Conservation (phyloP, 2,888 invertebrate genomes). For the Deroplatys truncata region DNA sequence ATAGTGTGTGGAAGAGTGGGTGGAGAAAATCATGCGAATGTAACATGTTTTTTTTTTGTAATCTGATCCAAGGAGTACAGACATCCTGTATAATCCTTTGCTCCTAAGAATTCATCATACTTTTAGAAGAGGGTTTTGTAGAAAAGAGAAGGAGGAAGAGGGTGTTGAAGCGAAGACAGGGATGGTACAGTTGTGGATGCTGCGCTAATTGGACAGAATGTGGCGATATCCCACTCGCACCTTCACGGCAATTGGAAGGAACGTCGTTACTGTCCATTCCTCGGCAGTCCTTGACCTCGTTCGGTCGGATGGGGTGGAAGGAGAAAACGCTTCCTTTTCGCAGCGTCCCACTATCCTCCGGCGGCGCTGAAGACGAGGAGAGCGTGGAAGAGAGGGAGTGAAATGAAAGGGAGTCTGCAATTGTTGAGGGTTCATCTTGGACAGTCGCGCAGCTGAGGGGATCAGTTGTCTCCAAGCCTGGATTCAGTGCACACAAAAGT, state of each 20-base stretch:
- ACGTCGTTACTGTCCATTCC: not conserved
- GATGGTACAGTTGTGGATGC: too few species aligned
- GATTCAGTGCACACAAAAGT: not conserved
- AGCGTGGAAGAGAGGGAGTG: not conserved
- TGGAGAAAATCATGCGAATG: too few species aligned
- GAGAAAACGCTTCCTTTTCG: not conserved
- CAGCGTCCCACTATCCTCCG: not conserved
- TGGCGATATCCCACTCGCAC: not conserved
- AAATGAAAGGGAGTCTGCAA: slow-evolving; percentile 25
- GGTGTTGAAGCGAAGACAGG: too few species aligned
- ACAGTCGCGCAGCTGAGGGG: not conserved
- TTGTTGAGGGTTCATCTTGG: slow-evolving; percentile 16
- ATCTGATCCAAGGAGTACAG: too few species aligned
- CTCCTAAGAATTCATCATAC: too few species aligned
- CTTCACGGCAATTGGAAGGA: not conserved
- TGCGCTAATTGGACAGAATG: not conserved
- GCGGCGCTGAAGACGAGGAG: not conserved
- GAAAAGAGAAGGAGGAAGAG: too few species aligned
- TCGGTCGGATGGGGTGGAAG: not conserved
- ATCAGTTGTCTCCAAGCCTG: not conserved
- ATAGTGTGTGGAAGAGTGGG: too few species aligned
- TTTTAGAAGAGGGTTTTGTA: too few species aligned
- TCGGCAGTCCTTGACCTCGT: not conserved
- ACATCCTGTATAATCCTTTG: too few species aligned
- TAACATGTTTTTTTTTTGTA: too few species aligned